Evolutionary conservation across 2,888 invertebrate species (phyloP).

Genomic region (Acrobasis suavella): DNA sequence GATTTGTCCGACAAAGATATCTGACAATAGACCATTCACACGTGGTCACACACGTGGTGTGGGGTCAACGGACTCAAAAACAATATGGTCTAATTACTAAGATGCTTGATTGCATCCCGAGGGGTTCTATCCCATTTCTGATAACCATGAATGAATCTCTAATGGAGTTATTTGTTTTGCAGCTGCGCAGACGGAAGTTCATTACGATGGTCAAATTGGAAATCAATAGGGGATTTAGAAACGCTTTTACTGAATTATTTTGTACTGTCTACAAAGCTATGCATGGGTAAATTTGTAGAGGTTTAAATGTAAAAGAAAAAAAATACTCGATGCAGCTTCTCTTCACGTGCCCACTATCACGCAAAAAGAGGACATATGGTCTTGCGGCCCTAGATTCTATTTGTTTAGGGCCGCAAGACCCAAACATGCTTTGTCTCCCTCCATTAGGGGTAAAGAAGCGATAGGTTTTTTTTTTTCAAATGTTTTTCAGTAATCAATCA

Average conservation of each 20-base stretch:
- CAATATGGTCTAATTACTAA: conserved; percentile 60
- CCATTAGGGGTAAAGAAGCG: too few species aligned
- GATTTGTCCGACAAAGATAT: conserved; percentile 61
- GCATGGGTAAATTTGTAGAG: neutral
- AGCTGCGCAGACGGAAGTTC: conserved; percentile 55
- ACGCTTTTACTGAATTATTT: neutral
- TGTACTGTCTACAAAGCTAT: neutral
- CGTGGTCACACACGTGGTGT: conserved; percentile 71
- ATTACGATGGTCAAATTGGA: conserved; percentile 31
- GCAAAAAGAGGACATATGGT: too few species aligned
- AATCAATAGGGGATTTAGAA: conserved; percentile 23
- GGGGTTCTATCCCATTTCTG: conserved; percentile 15
- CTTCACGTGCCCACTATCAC: too few species aligned
- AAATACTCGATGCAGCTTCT: too few species aligned
- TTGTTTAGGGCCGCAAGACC: too few species aligned
- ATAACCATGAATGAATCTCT: conserved; percentile 25
- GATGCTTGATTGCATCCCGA: conserved; percentile 31
- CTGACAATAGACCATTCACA: conserved; percentile 61
- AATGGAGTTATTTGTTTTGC: conserved; percentile 54
- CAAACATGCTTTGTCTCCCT: too few species aligned
- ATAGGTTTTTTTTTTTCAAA: too few species aligned
- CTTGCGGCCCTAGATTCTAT: too few species aligned
- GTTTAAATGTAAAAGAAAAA: too few species aligned
- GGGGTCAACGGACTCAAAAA: conserved; percentile 65
- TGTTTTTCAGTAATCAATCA: too few species aligned